Evolutionary conservation across 2,888 invertebrate species (phyloP).

Genomic region (Stenolophus ochropezus): DNA sequence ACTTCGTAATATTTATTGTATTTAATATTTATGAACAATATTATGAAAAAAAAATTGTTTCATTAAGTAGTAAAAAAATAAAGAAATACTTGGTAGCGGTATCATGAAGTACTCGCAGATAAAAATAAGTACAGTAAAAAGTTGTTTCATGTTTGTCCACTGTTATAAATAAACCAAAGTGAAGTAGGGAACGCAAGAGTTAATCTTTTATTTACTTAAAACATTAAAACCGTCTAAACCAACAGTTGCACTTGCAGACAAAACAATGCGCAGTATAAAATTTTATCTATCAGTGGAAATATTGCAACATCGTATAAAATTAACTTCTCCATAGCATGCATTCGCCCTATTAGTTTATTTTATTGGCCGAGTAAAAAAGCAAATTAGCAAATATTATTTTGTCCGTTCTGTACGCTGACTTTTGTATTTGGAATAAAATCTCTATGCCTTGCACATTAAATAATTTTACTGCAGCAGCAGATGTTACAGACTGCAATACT

Average conservation of each 20-base stretch:
- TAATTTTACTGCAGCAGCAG: constrained; percentile 32
- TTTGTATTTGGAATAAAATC: constrained; percentile 36
- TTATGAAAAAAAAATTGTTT: neutral
- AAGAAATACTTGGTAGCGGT: neutral
- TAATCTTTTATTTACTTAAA: constrained; percentile 34
- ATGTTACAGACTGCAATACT: constrained; percentile 27
- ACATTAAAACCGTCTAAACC: constrained; percentile 28
- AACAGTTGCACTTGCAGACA: constrained; percentile 15
- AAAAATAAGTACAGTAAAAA: neutral
- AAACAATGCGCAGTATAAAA: constrained; percentile 20
- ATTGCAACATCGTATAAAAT: constrained; percentile 20
- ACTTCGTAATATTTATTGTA: neutral
- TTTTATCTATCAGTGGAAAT: constrained; percentile 40
- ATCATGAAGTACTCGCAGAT: neutral
- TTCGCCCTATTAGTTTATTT: constrained; percentile 25
- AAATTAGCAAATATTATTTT: constrained; percentile 38
- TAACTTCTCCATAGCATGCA: constrained; percentile 18
- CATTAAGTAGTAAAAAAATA: neutral
- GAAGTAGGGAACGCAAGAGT: neutral
- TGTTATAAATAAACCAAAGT: neutral
- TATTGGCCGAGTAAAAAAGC: constrained; percentile 7
- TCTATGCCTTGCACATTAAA: constrained; percentile 31
- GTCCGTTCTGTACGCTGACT: constrained; percentile 12
- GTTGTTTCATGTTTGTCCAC: neutral
- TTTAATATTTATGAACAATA: neutral